Base-by-base conservation (phyloP, 30 jellyfish, hydroid and myxozoan genomes). In the Aurelia coerulea region DNA sequence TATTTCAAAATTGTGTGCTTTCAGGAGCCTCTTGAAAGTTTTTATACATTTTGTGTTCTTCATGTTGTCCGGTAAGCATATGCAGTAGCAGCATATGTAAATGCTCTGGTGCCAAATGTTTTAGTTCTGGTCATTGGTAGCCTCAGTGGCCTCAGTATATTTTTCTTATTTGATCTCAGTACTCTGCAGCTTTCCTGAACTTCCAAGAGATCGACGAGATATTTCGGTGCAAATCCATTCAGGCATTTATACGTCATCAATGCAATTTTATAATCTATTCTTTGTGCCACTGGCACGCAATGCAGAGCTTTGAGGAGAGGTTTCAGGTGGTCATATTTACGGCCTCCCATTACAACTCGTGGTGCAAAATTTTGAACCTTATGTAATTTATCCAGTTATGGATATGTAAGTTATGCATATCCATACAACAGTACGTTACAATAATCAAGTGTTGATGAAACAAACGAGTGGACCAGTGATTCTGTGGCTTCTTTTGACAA, bases 21-120 rank as follows among this genome's bases (percentile, higher is more conserved):
- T 66, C 32, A 66, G 76, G 76, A 66, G 76, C 76, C 76, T 66
- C 76, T 66, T 66, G 76, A 66, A 66, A 50, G 76, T 66, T 66
- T 66, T 34, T 29, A 66, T 66, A 50, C 76, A 66, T 2, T 66
- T n/a, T 66, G 56, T 66, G 76, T 58, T 58, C 68, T 58, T 18
- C 11, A 58, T 58, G 51, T 66, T 17, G 51, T 66, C 76, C 76
- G 76, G 51, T 18, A 66, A 66, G 6, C 52, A 66, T 54, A 54
- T 66, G 76, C 76, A 66, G 68, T 4, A 58, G 6, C 9, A 53
- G 65, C 65, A 53, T 53, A 53, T 53, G 65, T 53, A 53, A 53
- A 31, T 10, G 75, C 75, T 65, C 75, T 23, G 29, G 29, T 23
- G 29, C 29, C 29, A 23, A 23, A 23, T 23, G 29, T 23, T 23